phyloP scores from a whole-genome alignment of 2,797 vertebrate species.

The Protosalanx chinensis region DNA sequence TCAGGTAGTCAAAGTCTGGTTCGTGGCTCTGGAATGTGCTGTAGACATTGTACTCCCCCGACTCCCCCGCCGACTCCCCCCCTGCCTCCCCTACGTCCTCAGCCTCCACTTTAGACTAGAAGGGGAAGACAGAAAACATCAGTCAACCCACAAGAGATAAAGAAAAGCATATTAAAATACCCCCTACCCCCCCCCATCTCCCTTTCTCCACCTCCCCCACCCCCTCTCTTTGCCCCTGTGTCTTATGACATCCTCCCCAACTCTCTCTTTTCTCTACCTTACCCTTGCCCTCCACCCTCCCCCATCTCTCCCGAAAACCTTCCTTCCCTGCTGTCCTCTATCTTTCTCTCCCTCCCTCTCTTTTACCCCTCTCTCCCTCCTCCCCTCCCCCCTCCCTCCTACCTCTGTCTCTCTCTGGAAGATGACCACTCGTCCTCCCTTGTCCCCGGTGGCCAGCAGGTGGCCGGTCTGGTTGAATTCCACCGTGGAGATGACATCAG shows the following conservation, averaged over 20 bases:
- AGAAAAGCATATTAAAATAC: not conserved
- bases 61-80: too few species aligned
- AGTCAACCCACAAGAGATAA: not conserved
- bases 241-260: not conserved
- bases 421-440: slow-evolving; percentile 97
- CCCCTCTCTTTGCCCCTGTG: too few species aligned
- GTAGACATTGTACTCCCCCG: slow-evolving; percentile 98
- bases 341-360: not conserved
- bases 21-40: slow-evolving; percentile 99
- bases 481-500: slow-evolving; percentile 98
- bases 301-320: not conserved
- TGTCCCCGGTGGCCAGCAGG: slow-evolving; percentile 96
- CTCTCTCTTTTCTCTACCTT: not conserved
- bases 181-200: too few species aligned
- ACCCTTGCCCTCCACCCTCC: not conserved
- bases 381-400: slow-evolving; percentile 27
- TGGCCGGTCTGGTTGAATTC: slow-evolving; percentile 98
- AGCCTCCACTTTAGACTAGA: slow-evolving; percentile 84
- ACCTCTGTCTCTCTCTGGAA: slow-evolving; percentile 97
- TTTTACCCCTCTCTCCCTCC: not conserved
- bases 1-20: slow-evolving; percentile 98
- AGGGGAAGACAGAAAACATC: not conserved
- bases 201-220: too few species aligned
- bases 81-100: slow-evolving; percentile 78
- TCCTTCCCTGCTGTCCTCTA: not conserved